Evolutionary conservation across 1,140 invertebrate genomes (phyloP).

Genomic region (Zaprionus gabonicus): DNA sequence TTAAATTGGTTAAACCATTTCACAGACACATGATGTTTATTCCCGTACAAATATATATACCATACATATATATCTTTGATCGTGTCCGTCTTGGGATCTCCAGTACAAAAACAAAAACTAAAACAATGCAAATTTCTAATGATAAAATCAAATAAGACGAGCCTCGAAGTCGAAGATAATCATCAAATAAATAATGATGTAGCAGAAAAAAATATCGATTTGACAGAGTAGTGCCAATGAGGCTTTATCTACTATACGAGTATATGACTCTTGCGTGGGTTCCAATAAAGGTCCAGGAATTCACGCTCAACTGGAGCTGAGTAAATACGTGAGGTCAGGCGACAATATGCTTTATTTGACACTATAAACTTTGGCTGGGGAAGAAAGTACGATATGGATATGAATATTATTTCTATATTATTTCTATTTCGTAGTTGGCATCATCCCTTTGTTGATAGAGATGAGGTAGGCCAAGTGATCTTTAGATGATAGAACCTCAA

Average conservation of each 20-base stretch:
- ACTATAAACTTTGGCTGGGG: conserved; percentile 5
- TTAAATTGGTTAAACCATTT: conserved; percentile 45
- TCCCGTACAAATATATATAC: background rate
- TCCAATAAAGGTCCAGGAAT: conserved; percentile 44
- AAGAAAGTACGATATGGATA: conserved; percentile 9
- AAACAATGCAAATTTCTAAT: conserved; percentile 60
- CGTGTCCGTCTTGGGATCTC: conserved; percentile 40
- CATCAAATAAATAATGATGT: conserved; percentile 28
- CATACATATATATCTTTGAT: conserved; percentile 39
- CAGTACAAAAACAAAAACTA: conserved; percentile 6
- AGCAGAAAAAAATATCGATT: conserved; percentile 17
- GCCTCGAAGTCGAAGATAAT: conserved; percentile 7
- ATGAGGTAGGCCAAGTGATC: conserved; percentile 11
- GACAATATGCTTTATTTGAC: conserved; percentile 40
- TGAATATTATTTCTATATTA: background rate
- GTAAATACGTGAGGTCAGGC: conserved; percentile 40
- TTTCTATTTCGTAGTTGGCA: too few relatives aligned
- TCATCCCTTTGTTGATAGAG: conserved; percentile 5
- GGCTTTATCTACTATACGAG: background rate
- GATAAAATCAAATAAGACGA: conserved; percentile 46
- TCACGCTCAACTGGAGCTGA: conserved; percentile 21
- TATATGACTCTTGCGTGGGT: conserved; percentile 2
- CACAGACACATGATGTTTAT: conserved; percentile 38
- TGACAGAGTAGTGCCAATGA: conserved; percentile 50
- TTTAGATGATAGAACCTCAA: background rate